These are phyloP conservation scores for Megalurothrips usitatus DNA, from an alignment of 2,888 invertebrate species.

Conservation along the genomic window DNA sequence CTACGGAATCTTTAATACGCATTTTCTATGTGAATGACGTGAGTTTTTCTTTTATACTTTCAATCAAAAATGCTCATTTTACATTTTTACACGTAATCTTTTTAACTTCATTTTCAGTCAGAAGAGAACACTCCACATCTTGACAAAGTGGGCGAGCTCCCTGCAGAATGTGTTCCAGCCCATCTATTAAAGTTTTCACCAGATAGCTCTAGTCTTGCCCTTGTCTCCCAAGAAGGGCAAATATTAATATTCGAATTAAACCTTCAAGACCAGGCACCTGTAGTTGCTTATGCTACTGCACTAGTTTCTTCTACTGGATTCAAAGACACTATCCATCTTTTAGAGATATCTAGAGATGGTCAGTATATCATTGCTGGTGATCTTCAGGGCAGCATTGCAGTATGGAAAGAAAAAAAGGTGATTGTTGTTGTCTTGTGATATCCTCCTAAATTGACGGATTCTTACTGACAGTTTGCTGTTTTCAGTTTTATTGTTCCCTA, in stretches of 20 bases:
- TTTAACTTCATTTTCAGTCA: conserved; percentile 37
- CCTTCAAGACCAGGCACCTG: conserved; percentile 40
- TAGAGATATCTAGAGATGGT: conserved; percentile 53
- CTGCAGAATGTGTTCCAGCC: conserved; percentile 34
- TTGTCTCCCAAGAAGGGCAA: conserved; percentile 46
- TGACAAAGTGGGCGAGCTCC: conserved; percentile 38
- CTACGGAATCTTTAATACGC: conserved; percentile 61
- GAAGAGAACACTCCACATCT: conserved; percentile 41
- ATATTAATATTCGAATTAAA: conserved; percentile 47
- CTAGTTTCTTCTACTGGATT: conserved; percentile 43
- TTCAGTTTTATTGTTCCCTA: conserved; percentile 54
- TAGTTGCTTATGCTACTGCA: conserved; percentile 30
- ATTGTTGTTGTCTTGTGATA: conserved; percentile 23
- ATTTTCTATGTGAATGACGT: conserved; percentile 62
- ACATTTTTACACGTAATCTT: conserved; percentile 34
- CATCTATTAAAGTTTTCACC: conserved; percentile 37
- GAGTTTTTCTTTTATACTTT: conserved; percentile 36
- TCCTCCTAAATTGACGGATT: conserved; percentile 30
- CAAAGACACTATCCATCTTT: conserved; percentile 53
- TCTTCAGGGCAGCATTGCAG: conserved; percentile 57
- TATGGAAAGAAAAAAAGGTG: conserved; percentile 54
- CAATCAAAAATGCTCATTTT: background rate
- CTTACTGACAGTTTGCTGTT: conserved; percentile 32
- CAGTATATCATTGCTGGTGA: conserved; percentile 66
- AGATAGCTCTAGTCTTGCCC: conserved; percentile 45